A percentile compares a stretch with the other conserved stretches of the same genome.
phyloP scores from a whole-genome alignment of 2,797 vertebrate species.

The Anabas testudineus region DNA sequence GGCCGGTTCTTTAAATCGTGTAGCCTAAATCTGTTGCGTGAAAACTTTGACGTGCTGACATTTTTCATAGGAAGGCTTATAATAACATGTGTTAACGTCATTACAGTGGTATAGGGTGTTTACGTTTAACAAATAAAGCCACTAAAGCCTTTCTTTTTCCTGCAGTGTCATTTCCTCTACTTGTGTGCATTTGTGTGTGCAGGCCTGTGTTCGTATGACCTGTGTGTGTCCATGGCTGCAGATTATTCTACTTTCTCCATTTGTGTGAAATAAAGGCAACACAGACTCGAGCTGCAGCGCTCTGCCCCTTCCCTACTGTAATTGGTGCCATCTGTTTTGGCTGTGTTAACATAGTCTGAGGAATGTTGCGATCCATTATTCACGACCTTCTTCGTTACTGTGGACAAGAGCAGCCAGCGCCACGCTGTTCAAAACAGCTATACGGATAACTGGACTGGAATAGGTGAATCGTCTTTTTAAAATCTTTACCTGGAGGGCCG shows the following conservation, averaged over 20 bases:
- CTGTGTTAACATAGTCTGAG: slow-evolving; percentile 58
- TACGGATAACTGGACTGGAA: slow-evolving; percentile 10
- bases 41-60: slow-evolving; percentile 18
- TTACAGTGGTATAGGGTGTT: slow-evolving; percentile 23
- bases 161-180: slow-evolving; percentile 66
- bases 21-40: neutral
- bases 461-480: slow-evolving; percentile 35
- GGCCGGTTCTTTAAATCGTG: neutral
- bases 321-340: slow-evolving; percentile 79
- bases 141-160: slow-evolving; percentile 47
- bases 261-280: slow-evolving; percentile 39
- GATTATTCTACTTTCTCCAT: slow-evolving; percentile 26
- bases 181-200: slow-evolving; percentile 7
- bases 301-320: slow-evolving; percentile 64
- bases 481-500: slow-evolving; percentile 37
- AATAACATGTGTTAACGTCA: neutral
- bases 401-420: slow-evolving; percentile 57
- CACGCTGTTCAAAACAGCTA: slow-evolving; percentile 29
- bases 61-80: slow-evolving; percentile 5
- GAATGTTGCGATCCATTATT: slow-evolving; percentile 73
- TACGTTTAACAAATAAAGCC: slow-evolving; percentile 45
- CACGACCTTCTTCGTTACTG: slow-evolving; percentile 41
- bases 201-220: slow-evolving; percentile 19
- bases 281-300: slow-evolving; percentile 11
- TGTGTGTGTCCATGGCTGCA: slow-evolving; percentile 4